Evolutionary conservation across 1,140 invertebrate genomes (phyloP), one percentile per base, ranked within the genome.

Genomic region (Dysdera silvatica): DNA sequence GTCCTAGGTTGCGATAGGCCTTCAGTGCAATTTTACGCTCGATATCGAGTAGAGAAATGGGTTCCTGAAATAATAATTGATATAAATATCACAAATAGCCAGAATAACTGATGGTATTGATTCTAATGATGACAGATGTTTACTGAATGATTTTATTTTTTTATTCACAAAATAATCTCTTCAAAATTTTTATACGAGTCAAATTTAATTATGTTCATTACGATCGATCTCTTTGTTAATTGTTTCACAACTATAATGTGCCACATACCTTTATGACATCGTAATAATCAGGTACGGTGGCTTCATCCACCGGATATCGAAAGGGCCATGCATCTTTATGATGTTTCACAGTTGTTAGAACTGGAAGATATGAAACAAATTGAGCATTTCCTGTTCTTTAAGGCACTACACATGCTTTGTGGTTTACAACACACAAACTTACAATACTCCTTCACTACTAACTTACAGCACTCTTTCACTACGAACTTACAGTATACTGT

Each of bases 291-390:
- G 91, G 91, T 1, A 91, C 91, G 73, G 88, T 90, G 70, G 89
- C 86, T 74, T 95, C 90, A 58, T 92, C 88, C 1, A 95, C 90
- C 4, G 90, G 87, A 74, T 91, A 87, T 69, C 87, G 79, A 75
- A 95, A 95, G 2, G 91, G 91, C 91, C 91, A 95, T 3, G 91
- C 88, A 75, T 94, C 89, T 64, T 87, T 83, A 72, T 92, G 88
- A 70, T 85, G 84, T 71, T 88, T 89, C 2, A 93, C 77, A 71
- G 85, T 83, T 72, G 91, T 86, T 31, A 93, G 78, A 32, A 92
- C 87, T 66, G 10, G 43, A 65, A 41, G 5, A n/a, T 37, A 33
- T n/a, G n/a, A n/a, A n/a, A n/a, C n/a, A n/a, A n/a, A n/a, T n/a
- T n/a, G n/a, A n/a, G n/a, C n/a, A n/a, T n/a, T n/a, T n/a, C n/a